Base-by-base conservation (phyloP, 2,113 vertebrate genomes). In the Collichthys lucidus region DNA sequence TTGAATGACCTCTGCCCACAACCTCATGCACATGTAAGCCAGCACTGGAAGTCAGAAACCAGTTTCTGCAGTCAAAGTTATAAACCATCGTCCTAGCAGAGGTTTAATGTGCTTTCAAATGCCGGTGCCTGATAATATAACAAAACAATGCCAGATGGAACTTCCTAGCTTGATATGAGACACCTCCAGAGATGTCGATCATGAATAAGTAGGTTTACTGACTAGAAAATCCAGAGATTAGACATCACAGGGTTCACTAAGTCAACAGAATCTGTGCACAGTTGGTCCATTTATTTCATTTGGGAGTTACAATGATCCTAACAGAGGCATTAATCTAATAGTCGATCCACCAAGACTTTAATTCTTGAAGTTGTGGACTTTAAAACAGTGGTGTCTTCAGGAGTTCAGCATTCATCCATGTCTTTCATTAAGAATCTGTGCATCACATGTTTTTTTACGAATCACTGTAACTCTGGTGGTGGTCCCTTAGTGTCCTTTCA, bases 191-290 rank as follows among this genome's bases (percentile, higher is more conserved):
- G 79, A 80, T 59, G 82, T 74, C 31, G 26, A 89, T 88, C 68
- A 74, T 52, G 74, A 82, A 82, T 85, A 89, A 92, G 86, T 89
- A 79, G 90, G 80, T 94, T 92, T 92, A 92, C 84, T 78, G 87
- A 90, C 74, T 86, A 88, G 89, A 91, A 93, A 94, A 94, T 92
- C 92, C 85, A 69, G 75, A 84, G 92, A 94, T 95, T 93, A 94
- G 81, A 90, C 88, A 84, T 91, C 88, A 91, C 89, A 86, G 79
- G 88, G 92, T 91, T 90, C 88, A 89, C 71, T 88, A 88, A 88
- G 77, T 85, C 77, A 90, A 91, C 80, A 88, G 87, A 87, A 78
- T 76, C 80, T 61, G 57, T 66, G 74, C 83, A 87, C 64, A 88
- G 84, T 74, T 67, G 53, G 11, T 56, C 80, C 68, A 79, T 80